Conservation (phyloP, 2,113 vertebrate genomes). For the Aegithalos caudatus region DNA sequence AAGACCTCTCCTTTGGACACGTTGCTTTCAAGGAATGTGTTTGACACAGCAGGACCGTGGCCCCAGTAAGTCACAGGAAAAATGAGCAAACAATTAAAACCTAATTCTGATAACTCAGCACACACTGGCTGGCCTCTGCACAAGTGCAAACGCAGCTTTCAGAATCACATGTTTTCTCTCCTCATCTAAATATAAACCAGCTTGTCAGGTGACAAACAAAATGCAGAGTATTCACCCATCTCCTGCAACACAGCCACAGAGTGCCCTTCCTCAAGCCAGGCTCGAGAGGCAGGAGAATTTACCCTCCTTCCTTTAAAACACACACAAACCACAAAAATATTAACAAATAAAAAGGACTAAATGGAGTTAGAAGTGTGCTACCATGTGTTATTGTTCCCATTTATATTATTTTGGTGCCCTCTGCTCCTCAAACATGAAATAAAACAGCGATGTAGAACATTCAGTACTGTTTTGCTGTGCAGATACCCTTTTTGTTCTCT, state of each 20-base stretch:
- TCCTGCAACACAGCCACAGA: not conserved
- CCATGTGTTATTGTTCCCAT: not conserved
- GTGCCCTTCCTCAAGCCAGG: not conserved
- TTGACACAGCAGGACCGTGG: not conserved
- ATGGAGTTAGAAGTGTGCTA: not conserved
- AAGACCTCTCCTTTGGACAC: not conserved
- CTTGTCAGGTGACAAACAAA: not conserved
- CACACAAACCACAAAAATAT: not conserved
- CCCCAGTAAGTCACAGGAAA: not conserved
- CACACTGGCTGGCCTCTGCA: not conserved
- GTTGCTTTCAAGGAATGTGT: not conserved
- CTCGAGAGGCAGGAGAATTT: not conserved
- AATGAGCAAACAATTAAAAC: not conserved
- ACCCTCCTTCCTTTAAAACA: not conserved
- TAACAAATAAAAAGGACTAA: not conserved
- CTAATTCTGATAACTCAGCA: not conserved
- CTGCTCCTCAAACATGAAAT: not conserved
- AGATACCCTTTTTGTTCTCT: not conserved
- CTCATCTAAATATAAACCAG: not conserved
- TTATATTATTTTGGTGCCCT: not conserved
- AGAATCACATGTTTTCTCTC: not conserved
- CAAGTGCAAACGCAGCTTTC: not conserved
- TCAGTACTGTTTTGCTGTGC: not conserved
- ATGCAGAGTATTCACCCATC: not conserved
- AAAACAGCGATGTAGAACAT: not conserved